Evolutionary conservation across 2,797 vertebrate species (phyloP).

Genomic region (Caiman crocodilus): DNA sequence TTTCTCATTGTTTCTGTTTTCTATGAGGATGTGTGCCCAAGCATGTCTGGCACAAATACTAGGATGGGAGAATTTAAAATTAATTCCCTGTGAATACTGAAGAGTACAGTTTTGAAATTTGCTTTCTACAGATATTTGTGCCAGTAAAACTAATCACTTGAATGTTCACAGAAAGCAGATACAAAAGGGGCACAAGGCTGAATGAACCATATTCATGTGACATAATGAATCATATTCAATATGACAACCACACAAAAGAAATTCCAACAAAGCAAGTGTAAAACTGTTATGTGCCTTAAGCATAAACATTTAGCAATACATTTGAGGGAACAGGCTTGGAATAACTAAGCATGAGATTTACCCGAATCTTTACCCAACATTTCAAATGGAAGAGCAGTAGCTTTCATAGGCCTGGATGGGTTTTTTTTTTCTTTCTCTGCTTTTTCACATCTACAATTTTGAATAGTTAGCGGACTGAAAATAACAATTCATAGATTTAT

Average conservation of each 20-base stretch:
- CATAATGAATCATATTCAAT: not conserved
- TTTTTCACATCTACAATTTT: not conserved
- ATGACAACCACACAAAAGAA: not conserved
- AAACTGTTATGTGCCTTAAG: not conserved
- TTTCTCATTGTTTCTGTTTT: not conserved
- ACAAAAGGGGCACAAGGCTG: not conserved
- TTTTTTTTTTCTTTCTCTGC: not conserved
- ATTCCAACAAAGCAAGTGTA: not conserved
- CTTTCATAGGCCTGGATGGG: not conserved
- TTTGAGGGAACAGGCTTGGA: not conserved
- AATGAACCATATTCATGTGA: not conserved
- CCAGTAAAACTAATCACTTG: not conserved
- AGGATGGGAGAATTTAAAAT: not conserved
- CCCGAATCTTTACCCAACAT: fast-evolving
- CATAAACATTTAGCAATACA: not conserved
- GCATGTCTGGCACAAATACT: not conserved
- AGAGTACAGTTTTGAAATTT: not conserved
- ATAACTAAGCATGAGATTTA: not conserved
- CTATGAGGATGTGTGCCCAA: not conserved
- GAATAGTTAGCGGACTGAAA: not conserved
- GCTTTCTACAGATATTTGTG: not conserved
- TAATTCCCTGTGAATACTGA: not conserved
- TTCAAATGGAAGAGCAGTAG: fast-evolving
- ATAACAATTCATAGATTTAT: too few relatives aligned
- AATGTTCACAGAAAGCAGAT: not conserved